phyloP scores from a whole-genome alignment of 2,797 vertebrate genomes.

The Ceryle rudis region DNA sequence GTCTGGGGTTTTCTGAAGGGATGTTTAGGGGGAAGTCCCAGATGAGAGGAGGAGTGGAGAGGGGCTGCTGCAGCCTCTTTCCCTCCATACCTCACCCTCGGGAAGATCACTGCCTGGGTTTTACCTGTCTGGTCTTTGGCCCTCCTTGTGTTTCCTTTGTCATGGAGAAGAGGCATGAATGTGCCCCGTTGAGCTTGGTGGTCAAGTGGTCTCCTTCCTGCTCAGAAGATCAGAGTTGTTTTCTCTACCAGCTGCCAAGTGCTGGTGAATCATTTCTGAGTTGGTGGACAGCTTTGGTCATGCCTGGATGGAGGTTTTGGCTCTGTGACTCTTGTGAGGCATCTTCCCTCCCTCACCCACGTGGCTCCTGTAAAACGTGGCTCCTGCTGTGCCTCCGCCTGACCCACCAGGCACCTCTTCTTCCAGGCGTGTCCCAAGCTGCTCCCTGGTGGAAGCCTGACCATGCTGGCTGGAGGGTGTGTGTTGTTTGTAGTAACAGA shows the following conservation, averaged over 20 bases:
- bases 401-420: rapidly evolving
- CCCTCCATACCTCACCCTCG: not conserved
- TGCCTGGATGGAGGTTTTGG: not conserved
- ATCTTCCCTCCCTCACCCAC: rapidly evolving
- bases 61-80: not conserved
- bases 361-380: rapidly evolving
- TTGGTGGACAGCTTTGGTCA: not conserved
- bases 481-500: slow-evolving; percentile 17
- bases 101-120: not conserved
- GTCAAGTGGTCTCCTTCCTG: not conserved
- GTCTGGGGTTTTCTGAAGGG: not conserved
- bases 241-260: not conserved
- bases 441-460: not conserved
- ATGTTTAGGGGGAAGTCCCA: rapidly evolving
- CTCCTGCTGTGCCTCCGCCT: not conserved
- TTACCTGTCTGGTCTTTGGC: not conserved
- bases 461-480: rapidly evolving
- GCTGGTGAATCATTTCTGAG: not conserved
- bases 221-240: not conserved
- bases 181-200: not conserved
- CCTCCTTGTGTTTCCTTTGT: not conserved
- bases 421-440: rapidly evolving
- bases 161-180: rapidly evolving
- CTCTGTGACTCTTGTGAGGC: not conserved
- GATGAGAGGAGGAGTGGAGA: not conserved